These are phyloP conservation scores for Drosophila multiciliata DNA, from an alignment of 2,888 invertebrate species.

Conservation along the genomic window DNA sequence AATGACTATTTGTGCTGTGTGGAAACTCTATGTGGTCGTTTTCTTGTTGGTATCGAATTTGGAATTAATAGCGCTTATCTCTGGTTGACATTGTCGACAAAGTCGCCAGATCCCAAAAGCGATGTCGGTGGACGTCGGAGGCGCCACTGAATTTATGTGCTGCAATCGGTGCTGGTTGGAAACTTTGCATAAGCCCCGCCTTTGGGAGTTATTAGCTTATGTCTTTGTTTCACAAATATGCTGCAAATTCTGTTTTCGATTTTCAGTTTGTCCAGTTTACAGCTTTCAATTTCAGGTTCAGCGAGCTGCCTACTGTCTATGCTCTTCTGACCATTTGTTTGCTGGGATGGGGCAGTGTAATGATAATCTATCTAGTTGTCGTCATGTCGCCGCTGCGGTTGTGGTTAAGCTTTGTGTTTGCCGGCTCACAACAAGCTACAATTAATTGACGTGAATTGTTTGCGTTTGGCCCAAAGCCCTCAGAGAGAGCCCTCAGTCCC, in stretches of 20 bases:
- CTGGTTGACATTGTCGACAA: slow-evolving; percentile 44
- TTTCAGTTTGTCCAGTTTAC: slow-evolving; percentile 26
- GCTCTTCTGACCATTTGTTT: slow-evolving; percentile 40
- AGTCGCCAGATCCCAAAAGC: slow-evolving; percentile 1
- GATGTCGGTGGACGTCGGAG: neutral
- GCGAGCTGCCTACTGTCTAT: slow-evolving; percentile 18
- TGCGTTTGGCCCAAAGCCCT: slow-evolving; percentile 27
- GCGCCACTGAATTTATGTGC: slow-evolving; percentile 21
- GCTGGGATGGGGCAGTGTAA: slow-evolving; percentile 17
- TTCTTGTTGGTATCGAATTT: slow-evolving; percentile 62
- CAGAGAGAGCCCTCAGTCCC: neutral
- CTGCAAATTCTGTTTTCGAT: slow-evolving; percentile 37
- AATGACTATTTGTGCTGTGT: slow-evolving; percentile 17
- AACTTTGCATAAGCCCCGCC: slow-evolving; percentile 30
- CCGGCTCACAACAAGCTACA: slow-evolving; percentile 44
- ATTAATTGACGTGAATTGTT: slow-evolving; percentile 64
- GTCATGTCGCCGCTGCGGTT: slow-evolving; percentile 38
- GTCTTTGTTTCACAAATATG: slow-evolving; percentile 39
- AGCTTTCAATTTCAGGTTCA: slow-evolving; percentile 32
- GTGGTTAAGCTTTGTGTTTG: slow-evolving; percentile 34
- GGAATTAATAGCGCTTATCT: slow-evolving; percentile 77
- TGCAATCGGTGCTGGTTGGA: slow-evolving; percentile 21
- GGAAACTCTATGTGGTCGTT: slow-evolving; percentile 3
- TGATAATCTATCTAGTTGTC: slow-evolving; percentile 45
- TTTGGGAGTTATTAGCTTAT: slow-evolving; percentile 47